phyloP scores from a whole-genome alignment of 1,140 invertebrate genomes.

The Gryllus bimaculatus region DNA sequence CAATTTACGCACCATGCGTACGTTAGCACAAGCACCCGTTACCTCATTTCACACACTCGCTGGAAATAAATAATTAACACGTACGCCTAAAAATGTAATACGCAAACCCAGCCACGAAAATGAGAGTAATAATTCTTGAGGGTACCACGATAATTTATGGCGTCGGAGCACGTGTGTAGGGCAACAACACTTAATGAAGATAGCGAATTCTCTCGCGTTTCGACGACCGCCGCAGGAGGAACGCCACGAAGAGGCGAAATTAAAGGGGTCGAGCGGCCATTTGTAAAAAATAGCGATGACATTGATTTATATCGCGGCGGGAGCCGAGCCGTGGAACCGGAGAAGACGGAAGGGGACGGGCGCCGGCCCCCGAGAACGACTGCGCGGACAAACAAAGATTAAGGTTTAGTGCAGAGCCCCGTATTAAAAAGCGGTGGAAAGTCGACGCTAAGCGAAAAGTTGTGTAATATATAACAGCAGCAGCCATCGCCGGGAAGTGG shows the following conservation, averaged over 20 bases:
- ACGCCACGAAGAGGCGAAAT: background rate
- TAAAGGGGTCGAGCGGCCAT: background rate
- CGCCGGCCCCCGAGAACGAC: background rate
- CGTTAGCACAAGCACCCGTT: background rate
- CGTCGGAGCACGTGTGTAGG: background rate
- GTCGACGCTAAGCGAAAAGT: background rate
- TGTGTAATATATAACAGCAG: background rate
- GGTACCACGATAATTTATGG: background rate
- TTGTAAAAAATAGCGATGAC: background rate
- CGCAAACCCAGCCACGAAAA: background rate
- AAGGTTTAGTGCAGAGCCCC: background rate
- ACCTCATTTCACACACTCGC: background rate
- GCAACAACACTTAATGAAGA: background rate
- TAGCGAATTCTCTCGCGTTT: background rate
- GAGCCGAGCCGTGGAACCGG: background rate
- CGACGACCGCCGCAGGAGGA: background rate
- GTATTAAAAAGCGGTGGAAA: background rate
- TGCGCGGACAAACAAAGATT: background rate
- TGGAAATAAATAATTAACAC: background rate
- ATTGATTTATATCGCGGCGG: background rate
- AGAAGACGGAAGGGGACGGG: background rate
- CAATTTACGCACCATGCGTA: background rate
- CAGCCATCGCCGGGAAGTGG: background rate
- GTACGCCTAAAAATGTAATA: background rate
- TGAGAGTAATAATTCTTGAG: background rate